Evolutionary conservation across 1,140 invertebrate genomes (phyloP).

Genomic region (Phthorimaea operculella): DNA sequence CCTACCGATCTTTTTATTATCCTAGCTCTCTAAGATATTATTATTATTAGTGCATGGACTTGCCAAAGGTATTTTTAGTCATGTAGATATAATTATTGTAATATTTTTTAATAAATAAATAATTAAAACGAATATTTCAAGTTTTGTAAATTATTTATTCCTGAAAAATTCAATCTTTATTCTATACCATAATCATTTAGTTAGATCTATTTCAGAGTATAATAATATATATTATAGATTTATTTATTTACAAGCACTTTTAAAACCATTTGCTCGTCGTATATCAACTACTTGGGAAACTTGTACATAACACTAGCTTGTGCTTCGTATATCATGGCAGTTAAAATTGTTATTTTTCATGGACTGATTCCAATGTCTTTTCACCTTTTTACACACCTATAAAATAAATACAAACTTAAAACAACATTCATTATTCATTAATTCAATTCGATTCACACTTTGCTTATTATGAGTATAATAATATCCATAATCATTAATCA

Average conservation of each 20-base stretch:
- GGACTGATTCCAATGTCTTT: no score
- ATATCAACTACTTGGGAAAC: conserved; percentile 18
- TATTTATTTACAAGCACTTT: conserved; percentile 35
- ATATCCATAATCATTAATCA: no score
- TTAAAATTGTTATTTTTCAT: neutral
- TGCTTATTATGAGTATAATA: no score
- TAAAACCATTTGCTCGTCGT: conserved; percentile 16
- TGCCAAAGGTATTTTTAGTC: neutral
- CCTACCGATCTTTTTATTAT: conserved; percentile 40
- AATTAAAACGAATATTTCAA: conserved; percentile 10
- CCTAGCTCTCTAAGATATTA: conserved; percentile 53
- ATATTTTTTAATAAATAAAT: neutral
- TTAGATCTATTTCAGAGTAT: conserved; percentile 13
- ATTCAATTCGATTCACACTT: no score
- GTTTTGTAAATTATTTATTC: conserved; percentile 42
- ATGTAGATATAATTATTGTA: no score
- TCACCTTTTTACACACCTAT: no score
- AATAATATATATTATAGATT: conserved; percentile 29
- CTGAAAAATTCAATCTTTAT: conserved; percentile 27
- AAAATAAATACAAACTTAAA: no score
- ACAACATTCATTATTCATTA: no score
- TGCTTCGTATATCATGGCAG: conserved; percentile 18
- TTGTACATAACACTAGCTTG: conserved; percentile 23
- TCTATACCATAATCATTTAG: conserved; percentile 33
- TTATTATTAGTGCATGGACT: conserved; percentile 14